Evolutionary conservation across 2,888 invertebrate species (phyloP), one percentile per base, ranked within the genome.

Genomic region (Drosophila paucipuncta): DNA sequence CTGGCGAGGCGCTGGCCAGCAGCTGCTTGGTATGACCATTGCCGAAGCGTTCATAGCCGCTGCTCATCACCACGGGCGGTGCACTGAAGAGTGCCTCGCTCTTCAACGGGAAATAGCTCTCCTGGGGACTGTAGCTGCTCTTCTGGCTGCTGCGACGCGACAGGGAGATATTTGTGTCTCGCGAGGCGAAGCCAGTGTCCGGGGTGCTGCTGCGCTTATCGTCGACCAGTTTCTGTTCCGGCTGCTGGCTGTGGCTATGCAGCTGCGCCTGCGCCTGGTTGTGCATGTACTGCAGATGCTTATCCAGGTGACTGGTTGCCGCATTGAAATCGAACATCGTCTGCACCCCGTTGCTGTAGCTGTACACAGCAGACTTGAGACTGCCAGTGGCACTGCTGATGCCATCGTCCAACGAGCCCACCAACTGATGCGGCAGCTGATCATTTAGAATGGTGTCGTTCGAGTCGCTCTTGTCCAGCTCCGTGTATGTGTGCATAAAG

Each of bases 401-500:
- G 52, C 93, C 93, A 57, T 92, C 93, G 54, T 92, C 92, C 64
- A 93, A 61, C 11, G 92, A 91, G 2, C 92, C 90, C 4, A 91
- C 85, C 53, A 92, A 81, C 64, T 88, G 58, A 43, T 58, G 91
- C 5, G 92, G 88, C 68, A 93, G 89, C 61, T 93, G 92, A 61
- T 93, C 92, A 54, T 93, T 93, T 28, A 93, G 76, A n/a, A 94
- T 80, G 4, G 94, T 94, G 73, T 94, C 94, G 37, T 92, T 93
- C n/a, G 94, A 94, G 83, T 94, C 94, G 43, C 93, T 93, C 75
- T 94, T 94, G 85, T 93, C 93, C 78, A 94, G 81, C 76, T 94
- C 93, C 33, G 92, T 94, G 80, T 93, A 94, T 5, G 93, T 93
- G 77, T 94, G 93, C 90, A 94, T 92, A 75, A 94, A 94, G 78